Evolutionary conservation across 2,113 vertebrate species (phyloP).

Genomic region (Ceyx margarethae): DNA sequence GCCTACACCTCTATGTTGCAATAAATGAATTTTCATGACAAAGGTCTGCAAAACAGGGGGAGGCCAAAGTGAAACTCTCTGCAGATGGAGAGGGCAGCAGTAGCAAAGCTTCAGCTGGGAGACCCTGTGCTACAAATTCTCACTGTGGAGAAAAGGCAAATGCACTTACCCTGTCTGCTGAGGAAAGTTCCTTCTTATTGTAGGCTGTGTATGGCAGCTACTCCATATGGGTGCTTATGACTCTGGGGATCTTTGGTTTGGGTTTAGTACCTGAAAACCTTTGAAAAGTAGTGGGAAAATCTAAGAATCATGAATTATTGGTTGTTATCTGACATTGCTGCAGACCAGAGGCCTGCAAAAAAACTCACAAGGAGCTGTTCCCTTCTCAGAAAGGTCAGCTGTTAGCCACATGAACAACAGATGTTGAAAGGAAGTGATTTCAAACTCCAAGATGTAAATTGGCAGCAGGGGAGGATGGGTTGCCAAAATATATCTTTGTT

Average conservation of each 20-base stretch:
- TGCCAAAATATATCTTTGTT: conserved; percentile 33
- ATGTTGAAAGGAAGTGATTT: conserved; percentile 9
- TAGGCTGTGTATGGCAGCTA: background rate
- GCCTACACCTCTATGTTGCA: background rate
- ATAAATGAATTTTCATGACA: conserved; percentile 43
- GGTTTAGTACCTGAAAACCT: background rate
- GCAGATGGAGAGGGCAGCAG: background rate
- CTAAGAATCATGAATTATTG: background rate
- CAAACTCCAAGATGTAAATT: background rate
- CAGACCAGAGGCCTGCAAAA: background rate
- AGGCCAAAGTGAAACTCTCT: background rate
- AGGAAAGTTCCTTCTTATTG: background rate
- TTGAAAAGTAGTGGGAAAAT: background rate
- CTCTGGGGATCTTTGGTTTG: background rate
- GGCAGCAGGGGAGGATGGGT: background rate
- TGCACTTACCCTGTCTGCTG: background rate
- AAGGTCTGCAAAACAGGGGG: background rate
- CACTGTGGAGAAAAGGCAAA: background rate
- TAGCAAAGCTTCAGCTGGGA: background rate
- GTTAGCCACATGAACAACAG: background rate
- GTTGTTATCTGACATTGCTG: background rate
- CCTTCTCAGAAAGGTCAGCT: background rate
- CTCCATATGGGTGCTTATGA: background rate
- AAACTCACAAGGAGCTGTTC: background rate
- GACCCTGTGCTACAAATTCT: background rate